A percentile compares a stretch with the other conserved stretches of the same genome.
Evolutionary conservation across 1,140 invertebrate species (phyloP).

Genomic region (Trichonephila inaurata): DNA sequence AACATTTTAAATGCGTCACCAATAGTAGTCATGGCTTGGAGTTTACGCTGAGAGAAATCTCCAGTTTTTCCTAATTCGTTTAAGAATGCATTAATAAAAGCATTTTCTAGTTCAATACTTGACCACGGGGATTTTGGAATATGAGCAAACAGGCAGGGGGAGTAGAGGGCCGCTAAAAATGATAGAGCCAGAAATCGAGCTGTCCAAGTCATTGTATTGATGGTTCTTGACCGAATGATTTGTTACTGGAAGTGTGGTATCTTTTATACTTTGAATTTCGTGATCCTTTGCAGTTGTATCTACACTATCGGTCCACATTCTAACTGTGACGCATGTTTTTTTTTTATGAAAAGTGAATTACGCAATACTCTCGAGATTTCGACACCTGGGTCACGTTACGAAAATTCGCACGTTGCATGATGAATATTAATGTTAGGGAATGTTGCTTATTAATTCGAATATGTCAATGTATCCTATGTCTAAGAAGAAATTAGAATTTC

Average conservation of each 20-base stretch:
- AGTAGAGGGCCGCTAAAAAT: neutral
- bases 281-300: neutral
- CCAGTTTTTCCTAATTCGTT: neutral
- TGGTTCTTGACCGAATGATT: slow-evolving; percentile 11
- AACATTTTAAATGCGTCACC: neutral
- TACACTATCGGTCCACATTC: neutral
- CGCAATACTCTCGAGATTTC: neutral
- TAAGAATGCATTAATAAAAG: neutral
- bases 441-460: too few species aligned
- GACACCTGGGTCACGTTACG: too few species aligned
- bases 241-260: neutral
- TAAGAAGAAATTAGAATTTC: too few species aligned
- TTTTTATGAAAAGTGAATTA: neutral
- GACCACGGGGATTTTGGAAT: neutral
- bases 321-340: neutral
- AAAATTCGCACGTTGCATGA: too few species aligned
- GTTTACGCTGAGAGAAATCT: neutral
- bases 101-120: neutral
- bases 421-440: too few species aligned
- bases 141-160: neutral
- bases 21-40: slow-evolving; percentile 1
- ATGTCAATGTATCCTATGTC: too few species aligned
- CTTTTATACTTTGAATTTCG: neutral
- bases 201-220: neutral
- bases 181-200: neutral